A percentile compares a stretch with the other conserved stretches of the same genome.
phyloP scores from a whole-genome alignment of 2,113 vertebrate genomes.

The Petaurus breviceps region DNA sequence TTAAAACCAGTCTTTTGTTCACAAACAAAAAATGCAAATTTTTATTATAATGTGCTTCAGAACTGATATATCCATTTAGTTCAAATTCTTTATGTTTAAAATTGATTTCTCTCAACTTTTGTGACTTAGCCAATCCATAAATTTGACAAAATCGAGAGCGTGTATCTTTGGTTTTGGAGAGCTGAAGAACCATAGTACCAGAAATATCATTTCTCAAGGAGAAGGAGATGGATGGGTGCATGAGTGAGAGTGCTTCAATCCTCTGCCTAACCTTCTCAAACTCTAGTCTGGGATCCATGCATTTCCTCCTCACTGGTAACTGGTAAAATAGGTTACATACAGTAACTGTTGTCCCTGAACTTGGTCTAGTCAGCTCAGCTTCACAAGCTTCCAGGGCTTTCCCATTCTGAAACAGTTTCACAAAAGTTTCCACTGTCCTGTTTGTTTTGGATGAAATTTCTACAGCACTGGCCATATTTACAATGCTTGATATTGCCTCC shows the following conservation, averaged over 20 bases:
- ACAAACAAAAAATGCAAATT: conserved; percentile 95
- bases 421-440: conserved; percentile 87
- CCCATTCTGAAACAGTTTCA: conserved; percentile 91
- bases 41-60: conserved; percentile 95
- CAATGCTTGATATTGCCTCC: conserved; percentile 94
- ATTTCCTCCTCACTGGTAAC: conserved; percentile 93
- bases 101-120: conserved; percentile 90
- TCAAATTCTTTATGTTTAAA: conserved; percentile 87
- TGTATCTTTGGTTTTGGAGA: conserved; percentile 90
- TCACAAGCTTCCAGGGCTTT: conserved; percentile 86
- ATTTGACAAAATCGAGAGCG: conserved; percentile 95
- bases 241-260: conserved; percentile 91
- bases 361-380: conserved; percentile 87
- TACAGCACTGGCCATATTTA: conserved; percentile 87
- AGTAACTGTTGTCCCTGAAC: conserved; percentile 91
- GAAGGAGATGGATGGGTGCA: conserved; percentile 94
- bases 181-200: conserved; percentile 91
- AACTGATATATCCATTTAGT: conserved; percentile 90
- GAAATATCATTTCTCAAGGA: conserved; percentile 92
- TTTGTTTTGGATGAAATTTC: conserved; percentile 92
- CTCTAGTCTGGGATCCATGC: conserved; percentile 90
- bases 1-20: conserved; percentile 92
- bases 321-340: conserved; percentile 93
- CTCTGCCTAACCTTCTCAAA: conserved; percentile 92
- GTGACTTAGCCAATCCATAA: conserved; percentile 87